Percentiles rank a stretch among this genome's conserved stretches.
Evolutionary conservation across 2,888 invertebrate species (phyloP).

Genomic region (Apotomis turbidana): DNA sequence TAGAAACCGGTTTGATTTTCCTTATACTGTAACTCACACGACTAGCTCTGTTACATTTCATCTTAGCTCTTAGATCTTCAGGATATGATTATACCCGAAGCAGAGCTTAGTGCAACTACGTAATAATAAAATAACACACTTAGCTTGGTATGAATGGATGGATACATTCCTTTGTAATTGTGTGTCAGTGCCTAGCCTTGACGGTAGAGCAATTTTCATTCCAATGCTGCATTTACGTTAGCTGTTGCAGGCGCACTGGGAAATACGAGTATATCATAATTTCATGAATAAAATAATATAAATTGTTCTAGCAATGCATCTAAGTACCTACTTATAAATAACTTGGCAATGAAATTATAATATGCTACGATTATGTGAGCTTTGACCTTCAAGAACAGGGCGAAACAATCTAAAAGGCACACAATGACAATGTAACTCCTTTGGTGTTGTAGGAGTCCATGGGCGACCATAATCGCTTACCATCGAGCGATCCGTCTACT

Average conservation of each 20-base stretch:
- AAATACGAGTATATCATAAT: neutral
- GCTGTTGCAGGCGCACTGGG: neutral
- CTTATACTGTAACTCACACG: neutral
- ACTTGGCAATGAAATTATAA: too few species aligned
- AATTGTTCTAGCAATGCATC: too few species aligned
- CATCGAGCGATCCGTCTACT: too few species aligned
- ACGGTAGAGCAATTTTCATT: constrained; percentile 19
- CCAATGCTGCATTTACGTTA: constrained; percentile 1
- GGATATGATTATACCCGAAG: neutral
- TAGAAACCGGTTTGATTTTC: constrained; percentile 14
- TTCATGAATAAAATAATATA: too few species aligned
- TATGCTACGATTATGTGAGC: too few species aligned
- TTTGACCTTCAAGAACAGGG: too few species aligned
- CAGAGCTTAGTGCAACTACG: neutral
- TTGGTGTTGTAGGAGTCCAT: too few species aligned
- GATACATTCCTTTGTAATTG: constrained; percentile 2
- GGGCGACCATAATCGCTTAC: too few species aligned
- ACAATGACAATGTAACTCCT: too few species aligned
- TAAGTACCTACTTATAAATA: too few species aligned
- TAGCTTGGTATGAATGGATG: neutral
- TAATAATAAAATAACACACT: neutral
- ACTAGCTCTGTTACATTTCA: neutral
- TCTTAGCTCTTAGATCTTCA: neutral
- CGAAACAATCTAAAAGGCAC: too few species aligned
- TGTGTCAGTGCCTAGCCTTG: constrained; percentile 12